Conservation (phyloP, 2,888 invertebrate species). For the Lottia gigantea region DNA sequence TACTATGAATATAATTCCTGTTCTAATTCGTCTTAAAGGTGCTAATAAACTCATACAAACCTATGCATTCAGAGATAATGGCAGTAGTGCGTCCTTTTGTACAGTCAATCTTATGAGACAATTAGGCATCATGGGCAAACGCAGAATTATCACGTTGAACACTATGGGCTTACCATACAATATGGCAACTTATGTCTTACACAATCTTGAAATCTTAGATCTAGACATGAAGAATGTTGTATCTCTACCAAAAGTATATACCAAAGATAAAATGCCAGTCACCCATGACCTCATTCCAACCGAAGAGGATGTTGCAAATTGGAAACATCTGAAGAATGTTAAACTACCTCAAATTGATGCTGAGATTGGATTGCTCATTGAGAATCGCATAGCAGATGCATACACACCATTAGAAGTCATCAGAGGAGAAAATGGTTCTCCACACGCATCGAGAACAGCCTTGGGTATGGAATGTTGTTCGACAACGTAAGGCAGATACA, state of each 20-base stretch:
- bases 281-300: slow-evolving; percentile 13
- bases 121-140: slow-evolving; percentile 8
- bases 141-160: slow-evolving; percentile 12
- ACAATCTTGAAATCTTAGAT: slow-evolving; percentile 11
- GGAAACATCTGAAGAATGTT: slow-evolving; percentile 18
- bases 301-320: slow-evolving; percentile 13
- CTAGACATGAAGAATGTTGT: background rate
- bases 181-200: background rate
- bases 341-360: slow-evolving; percentile 10
- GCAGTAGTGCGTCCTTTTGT: slow-evolving; percentile 23
- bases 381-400: slow-evolving; percentile 18
- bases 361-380: slow-evolving; percentile 21
- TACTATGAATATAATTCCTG: background rate
- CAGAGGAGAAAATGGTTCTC: slow-evolving; percentile 16
- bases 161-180: slow-evolving; percentile 13
- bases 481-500: too few species aligned
- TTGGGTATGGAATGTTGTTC: slow-evolving; percentile 13
- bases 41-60: background rate
- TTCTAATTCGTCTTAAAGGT: background rate
- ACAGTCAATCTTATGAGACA: slow-evolving; percentile 12
- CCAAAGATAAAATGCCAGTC: slow-evolving; percentile 18
- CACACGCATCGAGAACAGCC: slow-evolving; percentile 18
- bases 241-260: slow-evolving; percentile 10
- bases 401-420: slow-evolving; percentile 15
- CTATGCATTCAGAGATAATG: slow-evolving; percentile 21